Evolutionary conservation across 2,113 vertebrate species (phyloP), one percentile per base, ranked within the genome.

Genomic region (Pangasianodon hypophthalmus): DNA sequence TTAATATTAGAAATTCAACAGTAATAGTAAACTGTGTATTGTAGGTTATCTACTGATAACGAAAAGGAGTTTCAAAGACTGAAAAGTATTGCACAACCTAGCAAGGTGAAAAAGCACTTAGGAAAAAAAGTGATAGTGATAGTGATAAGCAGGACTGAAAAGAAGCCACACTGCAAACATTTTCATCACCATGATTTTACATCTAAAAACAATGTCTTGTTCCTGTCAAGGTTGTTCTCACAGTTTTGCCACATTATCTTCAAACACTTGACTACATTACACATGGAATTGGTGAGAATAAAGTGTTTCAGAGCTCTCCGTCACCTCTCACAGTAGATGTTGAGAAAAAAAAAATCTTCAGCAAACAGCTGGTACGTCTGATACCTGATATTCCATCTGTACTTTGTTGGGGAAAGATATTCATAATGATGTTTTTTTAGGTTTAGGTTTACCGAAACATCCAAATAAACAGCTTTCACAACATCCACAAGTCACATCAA

Each of bases 191-290:
- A 75, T 19, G 26, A 52, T 8, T 84, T 87, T 16, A 29, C 50
- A 1, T 8, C 60, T 58, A 50, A 80, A 87, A 84, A 80, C 69
- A 90, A 75, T 69, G 84, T 52, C 32, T 64, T 81, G 87, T 85
- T 62, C 37, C 41, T 29, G 56, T 84, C 48, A 85, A 85, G 86
- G 83, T 85, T 41, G 44, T 75, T 87, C 89, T 60, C 71, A 85
- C 58, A 71, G 84, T 91, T 80, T 71, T 21, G 4, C n/a, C 26
- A 54, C 80, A 86, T 87, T 82, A 90, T 87, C 77, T 48, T 67
- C 77, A 73, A 90, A 90, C 60, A 60, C 84, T 80, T 88, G 69
- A n/a, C 67, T 16, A 44, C 14, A 29, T 71, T n/a, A n/a, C 67
- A 37, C 29, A 26, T 46, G 13, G 62, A 60, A 46, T 79, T 5